Percentiles rank a stretch among this genome's conserved stretches.
Conservation (phyloP, 2,888 invertebrate genomes). For the Belgica antarctica region DNA sequence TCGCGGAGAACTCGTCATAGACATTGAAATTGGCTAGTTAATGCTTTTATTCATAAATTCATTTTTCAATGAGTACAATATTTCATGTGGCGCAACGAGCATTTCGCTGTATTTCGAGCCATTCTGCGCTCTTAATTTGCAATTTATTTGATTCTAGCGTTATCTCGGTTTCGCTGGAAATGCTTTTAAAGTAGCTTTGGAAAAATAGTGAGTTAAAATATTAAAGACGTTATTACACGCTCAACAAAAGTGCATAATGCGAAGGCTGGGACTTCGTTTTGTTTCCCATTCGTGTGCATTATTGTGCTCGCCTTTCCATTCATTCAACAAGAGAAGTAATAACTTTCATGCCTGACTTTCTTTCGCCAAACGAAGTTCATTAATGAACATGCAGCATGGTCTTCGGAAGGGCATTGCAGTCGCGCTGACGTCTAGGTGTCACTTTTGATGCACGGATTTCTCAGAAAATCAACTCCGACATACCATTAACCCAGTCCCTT, state of each 20-base stretch:
- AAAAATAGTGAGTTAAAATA: neutral
- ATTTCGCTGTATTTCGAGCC: no score
- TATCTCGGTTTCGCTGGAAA: neutral
- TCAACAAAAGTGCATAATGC: no score
- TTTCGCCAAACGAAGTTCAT: no score
- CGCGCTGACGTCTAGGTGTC: no score
- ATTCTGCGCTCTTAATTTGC: neutral
- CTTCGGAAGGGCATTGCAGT: no score
- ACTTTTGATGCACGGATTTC: no score
- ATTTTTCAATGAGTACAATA: slow-evolving; percentile 36
- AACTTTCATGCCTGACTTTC: no score
- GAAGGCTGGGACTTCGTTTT: no score
- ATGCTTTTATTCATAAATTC: slow-evolving; percentile 30
- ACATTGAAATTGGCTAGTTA: slow-evolving; percentile 35
- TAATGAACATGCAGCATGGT: no score
- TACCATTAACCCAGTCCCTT: no score
- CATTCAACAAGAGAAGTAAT: neutral
- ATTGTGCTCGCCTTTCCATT: neutral
- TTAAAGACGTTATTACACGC: neutral
- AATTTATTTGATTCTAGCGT: neutral
- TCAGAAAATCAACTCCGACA: no score
- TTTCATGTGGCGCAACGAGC: slow-evolving; percentile 29
- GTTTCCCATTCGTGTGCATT: no score
- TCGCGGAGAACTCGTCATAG: slow-evolving; percentile 11
- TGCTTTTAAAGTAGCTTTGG: neutral